A percentile compares a stretch with the other conserved stretches of the same genome.
These are phyloP conservation scores for Dolichallabes microphthalmus DNA, from an alignment of 2,113 vertebrate genomes.

Conservation along the genomic window DNA sequence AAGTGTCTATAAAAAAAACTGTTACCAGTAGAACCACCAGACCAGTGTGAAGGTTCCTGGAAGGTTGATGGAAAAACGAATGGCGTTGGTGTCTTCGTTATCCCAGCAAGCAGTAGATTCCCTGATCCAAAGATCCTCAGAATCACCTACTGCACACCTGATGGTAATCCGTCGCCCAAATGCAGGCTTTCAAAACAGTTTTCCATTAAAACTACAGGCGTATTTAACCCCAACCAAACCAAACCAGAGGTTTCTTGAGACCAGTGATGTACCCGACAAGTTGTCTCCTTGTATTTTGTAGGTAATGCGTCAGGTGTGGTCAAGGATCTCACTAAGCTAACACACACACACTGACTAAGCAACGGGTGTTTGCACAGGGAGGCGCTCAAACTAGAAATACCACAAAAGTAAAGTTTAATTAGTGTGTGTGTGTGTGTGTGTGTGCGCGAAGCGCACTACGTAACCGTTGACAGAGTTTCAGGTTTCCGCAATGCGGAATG, in stretches of 20 bases:
- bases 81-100: conserved; percentile 65
- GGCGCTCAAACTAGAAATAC: conserved; percentile 36
- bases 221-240: not conserved
- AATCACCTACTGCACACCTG: not conserved
- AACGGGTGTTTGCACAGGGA: conserved; percentile 52
- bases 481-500: not conserved
- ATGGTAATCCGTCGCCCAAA: not conserved
- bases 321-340: not conserved
- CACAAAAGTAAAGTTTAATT: conserved; percentile 26
- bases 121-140: not conserved
- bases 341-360: conserved; percentile 2
- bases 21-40: not conserved
- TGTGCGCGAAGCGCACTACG: too few relatives aligned
- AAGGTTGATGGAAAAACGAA: not conserved
- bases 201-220: too few relatives aligned
- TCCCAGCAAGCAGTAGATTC: not conserved
- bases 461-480: not conserved
- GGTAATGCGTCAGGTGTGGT: conserved; percentile 57
- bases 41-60: not conserved
- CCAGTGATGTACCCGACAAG: not conserved
- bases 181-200: not conserved
- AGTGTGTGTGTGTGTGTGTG: conserved; percentile 6
- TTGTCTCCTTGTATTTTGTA: conserved; percentile 59
- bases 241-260: not conserved
- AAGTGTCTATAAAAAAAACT: not conserved